Conservation (phyloP, 2,113 vertebrate species). For the Sardina pilchardus region DNA sequence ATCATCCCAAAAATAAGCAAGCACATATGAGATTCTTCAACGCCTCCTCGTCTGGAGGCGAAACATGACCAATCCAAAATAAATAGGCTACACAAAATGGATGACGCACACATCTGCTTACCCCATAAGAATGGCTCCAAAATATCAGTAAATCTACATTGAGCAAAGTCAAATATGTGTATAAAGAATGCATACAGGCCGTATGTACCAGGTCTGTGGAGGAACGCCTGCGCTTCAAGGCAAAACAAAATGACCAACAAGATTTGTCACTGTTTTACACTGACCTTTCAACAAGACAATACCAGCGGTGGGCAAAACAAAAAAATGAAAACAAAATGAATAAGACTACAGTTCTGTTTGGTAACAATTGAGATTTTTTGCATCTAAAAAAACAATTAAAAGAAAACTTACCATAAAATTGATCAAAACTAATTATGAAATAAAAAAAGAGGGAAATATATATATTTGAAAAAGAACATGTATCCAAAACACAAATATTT, state of each 20-base stretch:
- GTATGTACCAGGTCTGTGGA: not conserved
- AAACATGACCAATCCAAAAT: not conserved
- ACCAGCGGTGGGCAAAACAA: not conserved
- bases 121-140: not conserved
- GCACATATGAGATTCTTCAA: not conserved
- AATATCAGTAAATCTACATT: not conserved
- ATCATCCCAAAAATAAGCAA: constrained; percentile 10
- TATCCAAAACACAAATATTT: constrained; percentile 8
- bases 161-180: not conserved
- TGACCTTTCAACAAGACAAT: constrained; percentile 2
- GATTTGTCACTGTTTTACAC: not conserved
- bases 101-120: not conserved
- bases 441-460: not conserved
- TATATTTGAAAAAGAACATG: not conserved
- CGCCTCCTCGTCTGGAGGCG: not conserved
- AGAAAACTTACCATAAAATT: not conserved
- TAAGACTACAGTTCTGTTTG: constrained; percentile 3
- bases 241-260: not conserved
- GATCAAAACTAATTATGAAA: not conserved
- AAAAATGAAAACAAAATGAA: not conserved
- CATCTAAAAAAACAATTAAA: not conserved
- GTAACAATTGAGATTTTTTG: constrained; percentile 7
- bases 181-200: not conserved
- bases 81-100: constrained; percentile 1
- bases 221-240: not conserved